These are phyloP conservation scores for Chiloscyllium plagiosum DNA, from an alignment of 2,113 vertebrate genomes.

Conservation along the genomic window DNA sequence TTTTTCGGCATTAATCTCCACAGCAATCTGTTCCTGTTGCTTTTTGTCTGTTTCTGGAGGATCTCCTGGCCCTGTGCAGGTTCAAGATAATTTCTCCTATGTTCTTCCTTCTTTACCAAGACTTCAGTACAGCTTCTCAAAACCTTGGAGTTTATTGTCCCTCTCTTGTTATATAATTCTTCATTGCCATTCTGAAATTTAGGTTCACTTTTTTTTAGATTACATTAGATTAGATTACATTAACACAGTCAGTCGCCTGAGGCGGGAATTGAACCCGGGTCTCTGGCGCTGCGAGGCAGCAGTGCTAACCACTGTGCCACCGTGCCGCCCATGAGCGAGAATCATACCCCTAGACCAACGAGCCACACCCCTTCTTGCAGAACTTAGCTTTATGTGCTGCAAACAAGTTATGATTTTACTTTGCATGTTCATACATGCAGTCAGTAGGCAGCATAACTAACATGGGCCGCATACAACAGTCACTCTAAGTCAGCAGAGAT, in stretches of 20 bases:
- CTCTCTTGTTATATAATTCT: background rate
- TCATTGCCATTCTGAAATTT: background rate
- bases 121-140: background rate
- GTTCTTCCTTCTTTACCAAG: background rate
- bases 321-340: no score
- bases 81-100: background rate
- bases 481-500: background rate
- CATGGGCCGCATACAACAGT: background rate
- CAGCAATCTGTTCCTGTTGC: background rate
- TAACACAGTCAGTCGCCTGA: no score
- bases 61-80: background rate
- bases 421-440: background rate
- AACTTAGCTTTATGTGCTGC: background rate
- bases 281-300: no score
- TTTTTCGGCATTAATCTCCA: background rate
- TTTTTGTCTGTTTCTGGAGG: background rate
- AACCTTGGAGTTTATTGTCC: background rate
- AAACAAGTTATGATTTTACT: background rate
- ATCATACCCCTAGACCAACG: no score
- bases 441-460: background rate
- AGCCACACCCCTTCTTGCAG: no score
- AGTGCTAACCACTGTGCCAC: no score
- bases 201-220: no score
- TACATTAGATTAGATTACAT: no score
- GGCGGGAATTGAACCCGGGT: no score